phyloP scores from a whole-genome alignment of 2,888 invertebrate genomes.

The Acheta domesticus region DNA sequence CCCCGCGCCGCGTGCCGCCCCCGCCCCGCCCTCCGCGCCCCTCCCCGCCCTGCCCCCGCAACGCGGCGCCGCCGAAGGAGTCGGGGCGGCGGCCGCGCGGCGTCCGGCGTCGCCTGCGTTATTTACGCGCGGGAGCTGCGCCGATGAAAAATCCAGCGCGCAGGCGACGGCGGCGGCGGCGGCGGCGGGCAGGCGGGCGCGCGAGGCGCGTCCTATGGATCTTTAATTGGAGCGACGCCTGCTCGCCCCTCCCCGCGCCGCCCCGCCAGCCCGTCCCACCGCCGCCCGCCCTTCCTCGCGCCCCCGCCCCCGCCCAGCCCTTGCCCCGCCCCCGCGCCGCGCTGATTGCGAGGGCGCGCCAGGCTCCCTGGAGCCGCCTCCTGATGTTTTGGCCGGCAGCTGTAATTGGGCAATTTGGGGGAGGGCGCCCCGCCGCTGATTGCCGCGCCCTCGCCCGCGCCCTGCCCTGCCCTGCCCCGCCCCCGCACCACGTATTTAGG shows the following conservation, averaged over 20 bases:
- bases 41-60: not conserved
- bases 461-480: not conserved
- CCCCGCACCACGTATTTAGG: not conserved
- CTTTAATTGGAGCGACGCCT: not conserved
- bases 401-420: not conserved
- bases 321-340: not conserved
- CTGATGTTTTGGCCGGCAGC: not conserved
- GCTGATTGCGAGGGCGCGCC: not conserved
- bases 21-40: not conserved
- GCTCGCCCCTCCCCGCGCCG: not conserved
- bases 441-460: not conserved
- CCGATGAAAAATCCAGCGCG: slow-evolving; percentile 34
- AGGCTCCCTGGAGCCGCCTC: not conserved
- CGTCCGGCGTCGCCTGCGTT: slow-evolving; percentile 24
- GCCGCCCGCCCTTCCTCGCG: not conserved
- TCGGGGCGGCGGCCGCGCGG: not conserved
- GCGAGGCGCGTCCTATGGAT: not conserved
- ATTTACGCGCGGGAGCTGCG: slow-evolving; percentile 28
- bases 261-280: not conserved
- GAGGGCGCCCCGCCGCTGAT: slow-evolving; percentile 8
- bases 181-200: slow-evolving; percentile 1
- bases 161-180: not conserved
- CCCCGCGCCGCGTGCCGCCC: not conserved
- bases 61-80: not conserved
- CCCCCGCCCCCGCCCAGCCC: not conserved